Conservation (phyloP, 1,140 invertebrate genomes). For the Drosophila nannoptera region DNA sequence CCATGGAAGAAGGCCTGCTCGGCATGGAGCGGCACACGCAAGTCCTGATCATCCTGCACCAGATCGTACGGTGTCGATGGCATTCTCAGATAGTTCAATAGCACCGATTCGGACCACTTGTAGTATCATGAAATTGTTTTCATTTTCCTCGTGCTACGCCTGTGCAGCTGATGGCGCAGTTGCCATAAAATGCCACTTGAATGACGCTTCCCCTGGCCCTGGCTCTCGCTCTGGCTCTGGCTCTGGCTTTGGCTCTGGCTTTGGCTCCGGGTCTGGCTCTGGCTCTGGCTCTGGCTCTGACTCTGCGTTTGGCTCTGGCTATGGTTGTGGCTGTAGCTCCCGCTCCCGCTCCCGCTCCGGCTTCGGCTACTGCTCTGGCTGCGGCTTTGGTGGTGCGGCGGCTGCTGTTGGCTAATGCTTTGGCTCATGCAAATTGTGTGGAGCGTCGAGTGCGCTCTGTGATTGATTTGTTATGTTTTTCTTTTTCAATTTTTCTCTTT, state of each 20-base stretch:
- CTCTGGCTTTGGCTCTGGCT: no score
- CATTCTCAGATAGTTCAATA: slow-evolving; percentile 83
- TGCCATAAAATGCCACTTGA: slow-evolving; percentile 75
- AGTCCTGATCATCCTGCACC: slow-evolving; percentile 96
- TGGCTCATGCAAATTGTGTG: slow-evolving; percentile 74
- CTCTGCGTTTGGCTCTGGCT: slow-evolving; percentile 20
- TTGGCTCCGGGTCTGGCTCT: background rate
- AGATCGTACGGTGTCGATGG: slow-evolving; percentile 95
- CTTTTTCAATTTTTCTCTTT: background rate
- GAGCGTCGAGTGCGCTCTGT: slow-evolving; percentile 53
- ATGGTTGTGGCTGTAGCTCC: slow-evolving; percentile 23
- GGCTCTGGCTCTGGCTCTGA: slow-evolving; percentile 19
- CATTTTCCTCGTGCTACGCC: slow-evolving; percentile 79
- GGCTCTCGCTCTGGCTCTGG: slow-evolving; percentile 31
- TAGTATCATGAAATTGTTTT: slow-evolving; percentile 79
- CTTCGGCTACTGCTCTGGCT: slow-evolving; percentile 32
- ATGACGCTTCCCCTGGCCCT: slow-evolving; percentile 43
- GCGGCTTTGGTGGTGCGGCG: slow-evolving; percentile 23
- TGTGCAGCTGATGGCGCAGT: slow-evolving; percentile 74
- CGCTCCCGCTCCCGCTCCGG: slow-evolving; percentile 16
- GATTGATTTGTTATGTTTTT: slow-evolving; percentile 71
- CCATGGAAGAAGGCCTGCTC: slow-evolving; percentile 98
- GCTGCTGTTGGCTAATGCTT: slow-evolving; percentile 41
- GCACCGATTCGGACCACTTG: slow-evolving; percentile 79
- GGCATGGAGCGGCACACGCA: slow-evolving; percentile 94